These are phyloP conservation scores for Asarcornis scutulata DNA, from an alignment of 2,113 vertebrate species.

Conservation along the genomic window DNA sequence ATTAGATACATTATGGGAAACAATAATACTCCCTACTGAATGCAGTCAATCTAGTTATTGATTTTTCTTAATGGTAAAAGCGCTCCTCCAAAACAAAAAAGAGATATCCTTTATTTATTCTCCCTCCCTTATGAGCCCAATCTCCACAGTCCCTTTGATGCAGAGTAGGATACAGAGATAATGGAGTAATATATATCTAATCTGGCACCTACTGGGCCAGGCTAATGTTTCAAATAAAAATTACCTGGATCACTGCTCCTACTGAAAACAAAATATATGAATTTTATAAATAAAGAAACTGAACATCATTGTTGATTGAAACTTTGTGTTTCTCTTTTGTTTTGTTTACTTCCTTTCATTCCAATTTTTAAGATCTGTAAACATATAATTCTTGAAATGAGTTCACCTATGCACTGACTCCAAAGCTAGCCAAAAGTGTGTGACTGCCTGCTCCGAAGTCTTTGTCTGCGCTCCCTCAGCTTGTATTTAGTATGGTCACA, in stretches of 20 bases:
- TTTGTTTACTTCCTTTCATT: neutral
- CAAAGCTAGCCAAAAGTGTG: neutral
- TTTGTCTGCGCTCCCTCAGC: neutral
- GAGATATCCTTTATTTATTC: slow-evolving; percentile 79
- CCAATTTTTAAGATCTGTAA: neutral
- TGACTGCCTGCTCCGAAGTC: neutral
- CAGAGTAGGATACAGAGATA: slow-evolving; percentile 72
- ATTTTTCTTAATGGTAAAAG: slow-evolving; percentile 92
- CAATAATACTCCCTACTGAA: slow-evolving; percentile 84
- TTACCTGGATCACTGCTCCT: slow-evolving; percentile 70
- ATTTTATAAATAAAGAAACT: neutral
- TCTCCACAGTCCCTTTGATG: slow-evolving; percentile 76
- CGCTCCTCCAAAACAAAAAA: slow-evolving; percentile 74
- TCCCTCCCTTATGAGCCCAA: slow-evolving; percentile 54
- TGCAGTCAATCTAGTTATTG: slow-evolving; percentile 85
- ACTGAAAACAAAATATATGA: slow-evolving; percentile 7
- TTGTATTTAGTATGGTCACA: neutral
- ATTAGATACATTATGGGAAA: slow-evolving; percentile 88
- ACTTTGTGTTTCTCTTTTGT: neutral
- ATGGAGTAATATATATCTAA: slow-evolving; percentile 81
- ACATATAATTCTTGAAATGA: neutral
- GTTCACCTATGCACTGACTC: neutral
- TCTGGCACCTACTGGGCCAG: slow-evolving; percentile 80
- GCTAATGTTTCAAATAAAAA: slow-evolving; percentile 79
- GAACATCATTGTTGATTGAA: slow-evolving; percentile 28